Evolutionary conservation across 2,888 invertebrate species (phyloP), one percentile per base, ranked within the genome.

Genomic region (Xestia c-nigrum): DNA sequence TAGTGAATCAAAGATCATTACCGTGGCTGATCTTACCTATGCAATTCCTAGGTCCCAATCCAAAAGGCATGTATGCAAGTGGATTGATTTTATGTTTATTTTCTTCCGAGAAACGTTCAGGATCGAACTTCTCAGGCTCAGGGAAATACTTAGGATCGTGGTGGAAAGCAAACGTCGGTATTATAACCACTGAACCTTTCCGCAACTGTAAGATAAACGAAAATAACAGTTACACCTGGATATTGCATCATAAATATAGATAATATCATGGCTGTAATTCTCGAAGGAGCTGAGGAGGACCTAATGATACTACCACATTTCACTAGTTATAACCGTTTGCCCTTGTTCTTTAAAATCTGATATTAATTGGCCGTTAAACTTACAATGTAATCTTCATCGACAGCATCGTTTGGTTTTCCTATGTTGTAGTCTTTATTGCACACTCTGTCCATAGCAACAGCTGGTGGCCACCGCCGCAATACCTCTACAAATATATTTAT

Each of bases 11-110:
- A 12, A 50, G 0, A 16, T 12, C 1, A 7, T 43, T 10, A 10
- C 24, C 31, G 10, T 83, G 21, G 14, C 24, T 19, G 52, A 10
- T 43, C 79, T 90, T 84, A 95, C 97, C 98, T 72, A 98, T 97
- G 85, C 98, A 98, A 88, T 96, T 97, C 76, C 97, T 95, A 3
- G 97, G 97, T 5, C 98, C 98, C 0, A 94, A 57, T 1, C 97
- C 97, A 74, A 97, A 97, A 0, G 97, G 97, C 85, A 96, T 84
- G 79, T 97, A 97, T 0, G 91, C 78, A 21, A 91, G 89, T 0
- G 92, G 90, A 72, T 92, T 87, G 19, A 94, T 93, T 0, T 94
- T 94, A 5, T 93, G 91, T 84, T 97, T 97, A 87, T 97, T 97
- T 82, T 97, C 97, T 0, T 97, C 96, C 2, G 94, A 97, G 84